A percentile compares a stretch with the other conserved stretches of the same genome.
Evolutionary conservation across 2,113 vertebrate genomes (phyloP).

Genomic region (Bothrops jararaca): DNA sequence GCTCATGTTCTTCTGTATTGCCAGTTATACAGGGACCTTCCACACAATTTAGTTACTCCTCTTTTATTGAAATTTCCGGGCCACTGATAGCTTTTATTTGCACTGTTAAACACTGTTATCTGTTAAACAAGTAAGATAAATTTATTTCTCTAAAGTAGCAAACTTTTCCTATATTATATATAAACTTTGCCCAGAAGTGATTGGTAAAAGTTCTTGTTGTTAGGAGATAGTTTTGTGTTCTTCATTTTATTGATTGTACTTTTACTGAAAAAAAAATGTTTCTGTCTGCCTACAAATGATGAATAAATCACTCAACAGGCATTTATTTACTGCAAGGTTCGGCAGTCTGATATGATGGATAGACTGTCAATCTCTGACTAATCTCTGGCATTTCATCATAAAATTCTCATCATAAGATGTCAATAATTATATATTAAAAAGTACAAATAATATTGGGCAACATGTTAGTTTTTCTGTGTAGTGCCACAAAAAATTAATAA

Average conservation of each 20-base stretch:
- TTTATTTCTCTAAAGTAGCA: neutral
- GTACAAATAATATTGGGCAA: constrained; percentile 51
- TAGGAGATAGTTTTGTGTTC: neutral
- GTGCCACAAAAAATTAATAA: constrained; percentile 38
- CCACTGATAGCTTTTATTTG: neutral
- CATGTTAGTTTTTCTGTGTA: constrained; percentile 27
- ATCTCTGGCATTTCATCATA: constrained; percentile 80
- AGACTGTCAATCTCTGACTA: constrained; percentile 79
- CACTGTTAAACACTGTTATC: neutral
- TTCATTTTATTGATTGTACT: neutral
- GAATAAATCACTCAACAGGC: neutral
- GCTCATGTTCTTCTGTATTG: constrained; percentile 34
- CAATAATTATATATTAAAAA: constrained; percentile 61
- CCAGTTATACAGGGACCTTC: neutral
- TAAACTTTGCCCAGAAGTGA: neutral
- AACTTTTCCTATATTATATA: neutral
- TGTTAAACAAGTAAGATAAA: neutral
- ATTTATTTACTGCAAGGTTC: constrained; percentile 92
- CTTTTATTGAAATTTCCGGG: neutral
- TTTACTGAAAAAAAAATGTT: neutral
- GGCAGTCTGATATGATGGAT: constrained; percentile 84
- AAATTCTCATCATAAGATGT: constrained; percentile 64
- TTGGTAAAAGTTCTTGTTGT: neutral
- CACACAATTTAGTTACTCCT: neutral
- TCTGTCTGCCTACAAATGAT: neutral